Conservation (phyloP, 1,140 invertebrate genomes). For the Drosophila sproati region DNA sequence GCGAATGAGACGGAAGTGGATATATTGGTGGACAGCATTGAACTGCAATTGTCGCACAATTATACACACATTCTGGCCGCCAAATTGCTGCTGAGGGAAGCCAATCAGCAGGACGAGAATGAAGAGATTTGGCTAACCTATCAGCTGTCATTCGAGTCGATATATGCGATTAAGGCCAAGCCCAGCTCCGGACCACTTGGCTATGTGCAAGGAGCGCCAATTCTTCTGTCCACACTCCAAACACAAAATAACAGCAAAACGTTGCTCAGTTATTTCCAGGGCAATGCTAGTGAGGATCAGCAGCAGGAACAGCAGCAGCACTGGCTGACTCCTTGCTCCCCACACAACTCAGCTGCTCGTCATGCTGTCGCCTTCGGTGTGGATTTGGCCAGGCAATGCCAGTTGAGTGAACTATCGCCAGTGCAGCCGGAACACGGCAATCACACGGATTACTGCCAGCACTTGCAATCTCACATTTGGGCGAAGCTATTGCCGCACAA, state of each 20-base stretch:
- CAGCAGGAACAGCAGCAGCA: slow-evolving; percentile 14
- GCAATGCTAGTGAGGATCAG: not conserved
- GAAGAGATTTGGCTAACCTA: slow-evolving; percentile 49
- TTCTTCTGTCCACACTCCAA: slow-evolving; percentile 52
- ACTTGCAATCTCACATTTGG: slow-evolving; percentile 60
- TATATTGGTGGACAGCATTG: slow-evolving; percentile 34
- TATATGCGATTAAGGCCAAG: slow-evolving; percentile 5
- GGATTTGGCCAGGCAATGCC: slow-evolving; percentile 59
- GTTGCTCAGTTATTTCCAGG: slow-evolving; percentile 54
- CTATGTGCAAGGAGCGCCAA: slow-evolving; percentile 60
- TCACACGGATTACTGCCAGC: slow-evolving; percentile 62
- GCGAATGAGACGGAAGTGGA: slow-evolving; percentile 45
- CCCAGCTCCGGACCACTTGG: slow-evolving; percentile 71
- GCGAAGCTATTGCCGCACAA: slow-evolving; percentile 51
- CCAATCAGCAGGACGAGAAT: not conserved
- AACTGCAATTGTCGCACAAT: slow-evolving; percentile 60
- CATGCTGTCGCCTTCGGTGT: slow-evolving; percentile 57
- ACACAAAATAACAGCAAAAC: slow-evolving; percentile 43
- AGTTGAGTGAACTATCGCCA: slow-evolving; percentile 31
- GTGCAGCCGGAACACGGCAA: slow-evolving; percentile 44
- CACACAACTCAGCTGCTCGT: not conserved
- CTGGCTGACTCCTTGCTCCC: slow-evolving; percentile 58
- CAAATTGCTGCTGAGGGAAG: slow-evolving; percentile 30
- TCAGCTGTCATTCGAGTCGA: slow-evolving; percentile 22
- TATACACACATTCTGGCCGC: slow-evolving; percentile 58